phyloP scores from a whole-genome alignment of 2,797 vertebrate species.

The Champsocephalus gunnari region DNA sequence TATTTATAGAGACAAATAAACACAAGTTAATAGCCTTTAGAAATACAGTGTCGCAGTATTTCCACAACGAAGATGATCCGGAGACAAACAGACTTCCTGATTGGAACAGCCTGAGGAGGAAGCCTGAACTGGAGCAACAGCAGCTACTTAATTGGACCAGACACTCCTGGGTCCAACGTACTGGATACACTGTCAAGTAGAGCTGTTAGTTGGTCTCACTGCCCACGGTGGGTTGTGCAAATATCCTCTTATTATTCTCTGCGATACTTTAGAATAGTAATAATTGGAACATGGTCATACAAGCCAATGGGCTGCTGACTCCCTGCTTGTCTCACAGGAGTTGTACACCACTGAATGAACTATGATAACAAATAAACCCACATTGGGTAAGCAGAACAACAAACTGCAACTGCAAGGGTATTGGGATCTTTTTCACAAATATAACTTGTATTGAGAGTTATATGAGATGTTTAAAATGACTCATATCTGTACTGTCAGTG shows the following conservation, averaged over 20 bases:
- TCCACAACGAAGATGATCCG: neutral
- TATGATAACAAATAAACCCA: neutral
- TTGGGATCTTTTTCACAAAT: neutral
- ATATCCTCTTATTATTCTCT: constrained; percentile 43
- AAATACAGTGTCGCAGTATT: constrained; percentile 5
- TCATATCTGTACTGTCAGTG: neutral
- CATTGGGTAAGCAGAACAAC: neutral
- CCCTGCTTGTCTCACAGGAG: constrained; percentile 6
- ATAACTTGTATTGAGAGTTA: neutral
- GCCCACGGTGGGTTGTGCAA: constrained; percentile 27
- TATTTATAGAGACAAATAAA: constrained; percentile 19
- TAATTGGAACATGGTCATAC: constrained; percentile 9
- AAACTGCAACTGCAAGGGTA: neutral
- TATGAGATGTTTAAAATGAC: neutral
- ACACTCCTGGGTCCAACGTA: constrained; percentile 42
- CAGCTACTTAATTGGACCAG: constrained; percentile 60
- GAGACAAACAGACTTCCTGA: constrained; percentile 16
- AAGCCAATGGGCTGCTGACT: constrained; percentile 40
- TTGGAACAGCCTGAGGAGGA: constrained; percentile 9
- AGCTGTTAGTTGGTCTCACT: constrained; percentile 38
- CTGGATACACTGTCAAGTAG: constrained; percentile 53
- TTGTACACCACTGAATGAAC: constrained; percentile 23
- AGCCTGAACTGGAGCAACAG: constrained; percentile 41
- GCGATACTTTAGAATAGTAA: constrained; percentile 30
- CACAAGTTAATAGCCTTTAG: constrained; percentile 18